These are phyloP conservation scores for Contarinia nasturtii DNA, from an alignment of 1,140 invertebrate species.

Conservation along the genomic window DNA sequence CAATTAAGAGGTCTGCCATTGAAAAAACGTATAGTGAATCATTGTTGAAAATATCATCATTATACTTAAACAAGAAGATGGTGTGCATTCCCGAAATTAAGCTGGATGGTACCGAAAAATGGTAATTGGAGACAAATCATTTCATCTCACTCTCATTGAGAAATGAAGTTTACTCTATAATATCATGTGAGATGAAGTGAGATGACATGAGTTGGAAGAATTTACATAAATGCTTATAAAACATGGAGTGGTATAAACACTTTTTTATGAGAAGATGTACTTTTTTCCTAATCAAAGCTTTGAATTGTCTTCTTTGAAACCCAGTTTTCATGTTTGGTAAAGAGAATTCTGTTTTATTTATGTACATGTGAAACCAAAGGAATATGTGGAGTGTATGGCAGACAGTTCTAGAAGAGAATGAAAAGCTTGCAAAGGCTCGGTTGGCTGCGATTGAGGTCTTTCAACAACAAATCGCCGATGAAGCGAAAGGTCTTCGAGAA, in stretches of 20 bases:
- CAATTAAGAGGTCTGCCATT: conserved; percentile 74
- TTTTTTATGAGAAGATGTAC: no score
- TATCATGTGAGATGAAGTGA: no score
- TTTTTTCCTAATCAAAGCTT: no score
- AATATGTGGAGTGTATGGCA: conserved; percentile 95
- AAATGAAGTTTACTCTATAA: no score
- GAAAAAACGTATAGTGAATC: conserved; percentile 92
- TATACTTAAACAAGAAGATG: conserved; percentile 81
- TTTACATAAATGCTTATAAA: no score
- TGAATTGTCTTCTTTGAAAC: no score
- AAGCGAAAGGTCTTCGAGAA: conserved; percentile 64
- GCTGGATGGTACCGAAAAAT: conserved; percentile 72
- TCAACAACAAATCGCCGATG: conserved; percentile 83
- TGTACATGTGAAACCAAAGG: conserved; percentile 37
- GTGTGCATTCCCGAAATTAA: conserved; percentile 77
- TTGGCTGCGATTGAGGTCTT: conserved; percentile 85
- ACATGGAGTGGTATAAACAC: no score
- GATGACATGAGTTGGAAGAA: no score
- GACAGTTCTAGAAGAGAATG: conserved; percentile 85
- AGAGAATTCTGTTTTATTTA: no score
- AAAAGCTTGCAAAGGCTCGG: conserved; percentile 75
- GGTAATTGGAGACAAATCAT: conserved; percentile 36
- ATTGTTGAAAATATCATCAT: conserved; percentile 71
- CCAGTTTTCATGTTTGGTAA: no score
- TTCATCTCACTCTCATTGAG: no score